Percentiles rank a stretch among this genome's conserved stretches.
phyloP scores from a whole-genome alignment of 2,888 invertebrate genomes.

The Dolomedes plantarius region DNA sequence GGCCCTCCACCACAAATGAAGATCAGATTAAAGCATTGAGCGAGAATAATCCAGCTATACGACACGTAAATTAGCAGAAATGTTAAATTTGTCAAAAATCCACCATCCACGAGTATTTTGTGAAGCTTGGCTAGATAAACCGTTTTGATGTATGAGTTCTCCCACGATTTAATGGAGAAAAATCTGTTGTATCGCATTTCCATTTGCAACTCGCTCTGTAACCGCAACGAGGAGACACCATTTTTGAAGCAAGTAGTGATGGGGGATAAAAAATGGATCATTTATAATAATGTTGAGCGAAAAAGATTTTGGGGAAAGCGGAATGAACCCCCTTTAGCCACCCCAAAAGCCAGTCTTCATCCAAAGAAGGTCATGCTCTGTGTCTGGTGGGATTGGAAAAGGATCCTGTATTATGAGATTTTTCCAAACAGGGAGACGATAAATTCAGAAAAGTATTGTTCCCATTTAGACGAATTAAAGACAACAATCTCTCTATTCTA shows the following conservation, averaged over 20 bases:
- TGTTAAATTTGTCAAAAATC: conserved; percentile 29
- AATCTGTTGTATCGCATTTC: conserved; percentile 10
- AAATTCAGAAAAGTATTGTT: conserved; percentile 25
- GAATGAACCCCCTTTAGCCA: conserved; percentile 22
- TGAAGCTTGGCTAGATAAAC: conserved; percentile 28
- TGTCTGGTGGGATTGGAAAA: conserved; percentile 20
- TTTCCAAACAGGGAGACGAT: conserved; percentile 36
- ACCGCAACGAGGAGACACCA: conserved; percentile 18
- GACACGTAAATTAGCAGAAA: not conserved
- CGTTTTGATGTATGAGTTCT: conserved; percentile 30
- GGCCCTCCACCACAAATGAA: conserved; percentile 14
- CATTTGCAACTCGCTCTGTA: conserved; percentile 18
- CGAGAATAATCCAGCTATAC: conserved; percentile 13
- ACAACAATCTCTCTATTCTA: too few species aligned
- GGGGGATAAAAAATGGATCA: conserved; percentile 35
- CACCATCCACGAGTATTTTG: conserved; percentile 22
- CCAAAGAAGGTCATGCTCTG: conserved; percentile 17
- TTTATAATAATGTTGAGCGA: conserved; percentile 38
- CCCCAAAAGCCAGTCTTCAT: conserved; percentile 32
- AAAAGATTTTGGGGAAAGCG: conserved; percentile 17
- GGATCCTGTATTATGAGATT: conserved; percentile 32
- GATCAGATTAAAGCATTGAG: conserved; percentile 21
- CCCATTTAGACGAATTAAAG: conserved; percentile 33
- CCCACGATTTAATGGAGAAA: conserved; percentile 22
- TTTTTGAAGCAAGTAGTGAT: conserved; percentile 40